Percentiles rank a stretch among this genome's conserved stretches.
Evolutionary conservation across 2,888 invertebrate genomes (phyloP).

Genomic region (Caenorhabditis angaria): DNA sequence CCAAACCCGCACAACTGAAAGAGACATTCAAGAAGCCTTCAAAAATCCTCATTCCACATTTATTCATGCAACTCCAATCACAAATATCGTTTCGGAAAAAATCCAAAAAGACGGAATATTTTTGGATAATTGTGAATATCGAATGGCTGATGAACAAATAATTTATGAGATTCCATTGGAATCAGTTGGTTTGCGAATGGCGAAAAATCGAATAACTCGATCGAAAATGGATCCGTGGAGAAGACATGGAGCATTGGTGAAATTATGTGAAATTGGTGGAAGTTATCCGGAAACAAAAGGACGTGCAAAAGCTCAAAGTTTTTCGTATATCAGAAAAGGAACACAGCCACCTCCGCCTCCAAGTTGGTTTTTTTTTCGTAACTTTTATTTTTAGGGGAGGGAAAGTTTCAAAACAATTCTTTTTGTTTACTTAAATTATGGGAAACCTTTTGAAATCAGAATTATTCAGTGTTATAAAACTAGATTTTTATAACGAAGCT

Average conservation of each 20-base stretch:
- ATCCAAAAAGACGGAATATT: not conserved
- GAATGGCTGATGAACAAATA: slow-evolving; percentile 1
- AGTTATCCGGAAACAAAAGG: slow-evolving; percentile 16
- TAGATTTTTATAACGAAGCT: not conserved
- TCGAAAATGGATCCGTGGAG: slow-evolving; percentile 41
- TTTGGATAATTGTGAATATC: not conserved
- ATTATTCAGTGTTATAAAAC: too few relatives aligned
- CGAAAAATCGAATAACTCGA: slow-evolving; percentile 14
- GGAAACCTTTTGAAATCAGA: too few relatives aligned
- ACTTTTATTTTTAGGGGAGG: too few relatives aligned
- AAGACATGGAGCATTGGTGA: slow-evolving; percentile 32
- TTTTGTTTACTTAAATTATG: too few relatives aligned
- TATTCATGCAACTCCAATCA: slow-evolving; percentile 1
- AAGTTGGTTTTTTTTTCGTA: too few relatives aligned
- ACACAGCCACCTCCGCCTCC: slow-evolving; percentile 25
- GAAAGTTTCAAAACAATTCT: too few relatives aligned
- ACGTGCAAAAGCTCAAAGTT: slow-evolving; percentile 9
- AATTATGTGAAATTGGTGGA: slow-evolving; percentile 39
- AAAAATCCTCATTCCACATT: slow-evolving; percentile 6
- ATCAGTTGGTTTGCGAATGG: slow-evolving; percentile 13
- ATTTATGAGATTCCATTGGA: slow-evolving; percentile 33
- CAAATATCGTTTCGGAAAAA: slow-evolving; percentile 9
- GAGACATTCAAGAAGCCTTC: slow-evolving; percentile 1
- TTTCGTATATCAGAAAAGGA: slow-evolving; percentile 18
- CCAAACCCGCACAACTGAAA: too few relatives aligned